Conservation (phyloP, 2,888 invertebrate genomes). For the Homarus gammarus region DNA sequence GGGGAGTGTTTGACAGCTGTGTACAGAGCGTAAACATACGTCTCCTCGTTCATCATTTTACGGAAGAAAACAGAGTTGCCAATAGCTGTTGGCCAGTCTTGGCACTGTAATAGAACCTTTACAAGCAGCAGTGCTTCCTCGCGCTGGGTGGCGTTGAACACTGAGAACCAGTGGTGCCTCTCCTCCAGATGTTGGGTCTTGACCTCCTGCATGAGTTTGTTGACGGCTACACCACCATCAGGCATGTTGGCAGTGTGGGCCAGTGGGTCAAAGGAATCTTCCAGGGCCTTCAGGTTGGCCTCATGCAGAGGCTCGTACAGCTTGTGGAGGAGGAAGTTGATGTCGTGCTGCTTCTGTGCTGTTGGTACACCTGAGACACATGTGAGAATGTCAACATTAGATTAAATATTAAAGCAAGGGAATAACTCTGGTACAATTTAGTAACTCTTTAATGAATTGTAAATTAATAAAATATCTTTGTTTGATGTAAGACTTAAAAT, state of each 20-base stretch:
- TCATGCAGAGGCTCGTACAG: constrained; percentile 38
- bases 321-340: constrained; percentile 49
- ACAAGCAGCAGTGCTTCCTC: constrained; percentile 84
- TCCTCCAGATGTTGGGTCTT: constrained; percentile 83
- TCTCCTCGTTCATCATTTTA: constrained; percentile 83
- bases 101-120: constrained; percentile 85
- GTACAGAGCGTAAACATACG: constrained; percentile 84
- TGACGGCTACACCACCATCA: constrained; percentile 83
- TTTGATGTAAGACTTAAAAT: too few species aligned
- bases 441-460: too few species aligned
- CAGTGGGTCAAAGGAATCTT: constrained; percentile 82
- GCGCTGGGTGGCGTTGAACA: constrained; percentile 83
- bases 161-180: constrained; percentile 83
- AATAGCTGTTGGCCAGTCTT: constrained; percentile 86
- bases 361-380: constrained; percentile 7
- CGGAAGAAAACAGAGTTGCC: constrained; percentile 86
- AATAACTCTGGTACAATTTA: too few species aligned
- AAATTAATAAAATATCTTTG: too few species aligned
- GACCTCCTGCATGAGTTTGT: constrained; percentile 82
- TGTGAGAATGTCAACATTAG: too few species aligned
- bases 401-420: too few species aligned
- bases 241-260: constrained; percentile 83
- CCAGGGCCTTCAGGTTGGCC: constrained; percentile 28
- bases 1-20: constrained; percentile 82
- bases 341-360: constrained; percentile 43